Evolutionary conservation across 2,113 vertebrate genomes (phyloP), one percentile per base, ranked within the genome.

Genomic region (Phyllopteryx taeniolatus): DNA sequence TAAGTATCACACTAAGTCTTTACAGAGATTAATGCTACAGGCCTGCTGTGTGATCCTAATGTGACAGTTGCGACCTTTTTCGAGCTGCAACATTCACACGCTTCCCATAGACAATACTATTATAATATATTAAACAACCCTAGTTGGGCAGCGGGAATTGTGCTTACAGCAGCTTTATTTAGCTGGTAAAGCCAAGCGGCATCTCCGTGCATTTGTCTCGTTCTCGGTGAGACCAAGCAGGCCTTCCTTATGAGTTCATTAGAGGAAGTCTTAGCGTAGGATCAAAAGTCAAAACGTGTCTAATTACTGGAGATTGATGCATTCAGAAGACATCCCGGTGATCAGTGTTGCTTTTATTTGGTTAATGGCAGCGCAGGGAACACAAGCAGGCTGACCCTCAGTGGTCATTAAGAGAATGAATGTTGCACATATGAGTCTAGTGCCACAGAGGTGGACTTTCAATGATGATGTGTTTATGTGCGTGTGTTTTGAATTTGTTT

Each of bases 311-410:
- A 90, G 89, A 92, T 87, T 89, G 89, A 90, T 90, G 86, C 80
- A 73, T 85, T 84, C 80, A 74, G 71, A 74, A 84, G 87, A 88
- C 89, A 86, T 87, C 81, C 83, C 77, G 85, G 88, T 90, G 89
- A 91, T 91, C 86, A 90, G 87, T 85, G 86, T 89, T 89, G 87
- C 87, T 91, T 89, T 89, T 89, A 87, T 91, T 90, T 90, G 87
- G 88, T 81, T 89, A 89, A 90, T 90, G 81, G 83, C 76, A 76
- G 87, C 85, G 88, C 81, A 82, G 87, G 84, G 88, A 91, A 89
- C 79, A 85, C 73, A 72, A 76, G 80, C 81, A 81, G 81, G 67
- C 84, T 91, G 87, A 89, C 89, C 88, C 87, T 76, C 83, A 83
- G 81, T 86, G 86, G 86, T 92, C 87, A 86, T 92, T 90, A 91